A percentile compares a stretch with the other conserved stretches of the same genome.
phyloP scores from a whole-genome alignment of 1,140 invertebrate genomes.

The Drosophila carrolli region DNA sequence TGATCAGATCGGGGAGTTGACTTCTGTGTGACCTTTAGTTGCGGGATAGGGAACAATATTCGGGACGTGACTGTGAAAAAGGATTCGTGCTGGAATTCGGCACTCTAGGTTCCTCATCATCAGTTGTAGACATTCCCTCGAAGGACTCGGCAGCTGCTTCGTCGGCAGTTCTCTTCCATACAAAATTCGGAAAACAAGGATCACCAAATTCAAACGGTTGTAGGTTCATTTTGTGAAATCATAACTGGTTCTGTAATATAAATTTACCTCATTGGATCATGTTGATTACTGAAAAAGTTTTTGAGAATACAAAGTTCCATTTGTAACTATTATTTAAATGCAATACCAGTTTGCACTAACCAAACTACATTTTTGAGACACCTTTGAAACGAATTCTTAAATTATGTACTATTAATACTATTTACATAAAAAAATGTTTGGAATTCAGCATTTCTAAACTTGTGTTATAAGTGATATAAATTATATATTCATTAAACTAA shows the following conservation, averaged over 20 bases:
- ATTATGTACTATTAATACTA: too few relatives aligned
- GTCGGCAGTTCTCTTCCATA: not conserved
- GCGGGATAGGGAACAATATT: constrained; percentile 33
- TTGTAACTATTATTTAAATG: too few relatives aligned
- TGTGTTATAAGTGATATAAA: too few relatives aligned
- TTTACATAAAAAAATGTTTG: too few relatives aligned
- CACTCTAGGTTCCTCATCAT: constrained; percentile 1
- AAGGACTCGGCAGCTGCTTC: constrained; percentile 6
- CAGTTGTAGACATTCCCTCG: constrained; percentile 48
- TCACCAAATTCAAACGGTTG: not conserved
- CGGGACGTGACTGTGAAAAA: constrained; percentile 46
- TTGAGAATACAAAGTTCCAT: too few relatives aligned
- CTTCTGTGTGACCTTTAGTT: constrained; percentile 43
- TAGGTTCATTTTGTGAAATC: not conserved
- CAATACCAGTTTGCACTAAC: too few relatives aligned
- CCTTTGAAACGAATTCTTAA: too few relatives aligned
- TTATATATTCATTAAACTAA: not conserved
- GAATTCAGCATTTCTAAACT: too few relatives aligned
- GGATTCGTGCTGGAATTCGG: not conserved
- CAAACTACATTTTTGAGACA: too few relatives aligned
- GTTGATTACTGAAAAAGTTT: too few relatives aligned
- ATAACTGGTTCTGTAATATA: not conserved
- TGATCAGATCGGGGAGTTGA: constrained; percentile 69
- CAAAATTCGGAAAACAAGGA: not conserved
- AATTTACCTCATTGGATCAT: too few relatives aligned